Base-by-base conservation (phyloP, 2,888 invertebrate genomes). In the Xestobium rufovillosum region DNA sequence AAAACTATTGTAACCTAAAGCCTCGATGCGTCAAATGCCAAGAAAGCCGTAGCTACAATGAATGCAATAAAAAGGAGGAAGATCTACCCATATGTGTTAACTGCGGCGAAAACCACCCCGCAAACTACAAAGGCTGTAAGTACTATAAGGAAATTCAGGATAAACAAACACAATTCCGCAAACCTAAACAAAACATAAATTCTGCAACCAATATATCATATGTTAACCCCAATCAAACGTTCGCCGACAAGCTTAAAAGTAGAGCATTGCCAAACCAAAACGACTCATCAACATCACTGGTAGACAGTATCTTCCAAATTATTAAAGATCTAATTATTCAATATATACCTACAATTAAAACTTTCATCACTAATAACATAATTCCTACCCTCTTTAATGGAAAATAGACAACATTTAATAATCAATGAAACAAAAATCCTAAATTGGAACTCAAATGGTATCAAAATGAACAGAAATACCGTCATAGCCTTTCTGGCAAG, bases 1-100 rank as follows among this genome's bases (percentile, higher is more conserved):
- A 19, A 6, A 19, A 19, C n/a, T 19, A 19, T 19, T 19, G 23
- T n/a, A 19, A 19, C 23, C n/a, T 19, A 19, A 19, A 19, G n/a
- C 23, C 23, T n/a, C 23, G 23, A 6, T 19, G 23, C 23, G 23
- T 19, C 6, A n/a, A 19, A 19, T 19, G 23, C 23, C 23, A 8
- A 19, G 23, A n/a, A n/a, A 8, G 6, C 6, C 23, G n/a, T n/a
- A 8, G 6, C 6, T 19, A 19, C 23, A 19, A 19, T 8, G n/a
- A 19, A 8, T 19, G 23, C n/a, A 19, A 19, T n/a, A 19, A 19
- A 19, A 19, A 19, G n/a, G 23, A 8, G n/a, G 23, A 19, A 8
- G 23, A 19, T 6, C 23, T 8, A n/a, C 23, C 23, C 6, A 19
- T 19, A 19, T 19, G 23, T 19, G 23, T 19, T n/a, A 19, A 19